Conservation (phyloP, 2,113 vertebrate genomes). For the Cyprinus carpio region DNA sequence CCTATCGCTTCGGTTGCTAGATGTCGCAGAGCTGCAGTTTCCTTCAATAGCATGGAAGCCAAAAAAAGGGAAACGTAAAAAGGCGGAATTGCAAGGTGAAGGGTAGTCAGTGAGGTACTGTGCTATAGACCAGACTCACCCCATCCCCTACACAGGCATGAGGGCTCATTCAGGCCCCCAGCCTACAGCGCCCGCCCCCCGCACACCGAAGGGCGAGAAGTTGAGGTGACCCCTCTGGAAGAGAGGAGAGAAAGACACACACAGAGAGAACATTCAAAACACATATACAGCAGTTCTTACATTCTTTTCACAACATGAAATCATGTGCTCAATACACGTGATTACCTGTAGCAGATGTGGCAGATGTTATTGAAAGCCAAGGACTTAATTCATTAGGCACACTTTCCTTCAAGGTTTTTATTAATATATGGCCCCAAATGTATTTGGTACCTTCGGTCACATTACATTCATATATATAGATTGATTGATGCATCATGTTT, state of each 20-base stretch:
- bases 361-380: background rate
- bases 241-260: conserved; percentile 62
- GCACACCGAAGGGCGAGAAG: conserved; percentile 81
- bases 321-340: background rate
- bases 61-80: background rate
- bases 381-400: background rate
- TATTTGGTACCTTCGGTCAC: background rate
- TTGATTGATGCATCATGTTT: no score
- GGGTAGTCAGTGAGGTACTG: conserved; percentile 31
- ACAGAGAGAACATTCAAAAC: conserved; percentile 43
- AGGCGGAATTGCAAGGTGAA: conserved; percentile 40
- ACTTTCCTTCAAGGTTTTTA: background rate
- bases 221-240: conserved; percentile 81
- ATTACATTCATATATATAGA: background rate
- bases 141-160: conserved; percentile 65
- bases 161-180: conserved; percentile 32
- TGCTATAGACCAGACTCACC: conserved; percentile 71
- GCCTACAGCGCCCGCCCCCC: conserved; percentile 78
- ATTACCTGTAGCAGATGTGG: background rate
- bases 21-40: conserved; percentile 66
- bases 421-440: background rate
- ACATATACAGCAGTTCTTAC: conserved; percentile 14
- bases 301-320: conserved; percentile 27
- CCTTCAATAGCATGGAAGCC: conserved; percentile 42
- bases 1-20: background rate